phyloP scores from a whole-genome alignment of 1,140 invertebrate species.

The Tachypleus tridentatus region DNA sequence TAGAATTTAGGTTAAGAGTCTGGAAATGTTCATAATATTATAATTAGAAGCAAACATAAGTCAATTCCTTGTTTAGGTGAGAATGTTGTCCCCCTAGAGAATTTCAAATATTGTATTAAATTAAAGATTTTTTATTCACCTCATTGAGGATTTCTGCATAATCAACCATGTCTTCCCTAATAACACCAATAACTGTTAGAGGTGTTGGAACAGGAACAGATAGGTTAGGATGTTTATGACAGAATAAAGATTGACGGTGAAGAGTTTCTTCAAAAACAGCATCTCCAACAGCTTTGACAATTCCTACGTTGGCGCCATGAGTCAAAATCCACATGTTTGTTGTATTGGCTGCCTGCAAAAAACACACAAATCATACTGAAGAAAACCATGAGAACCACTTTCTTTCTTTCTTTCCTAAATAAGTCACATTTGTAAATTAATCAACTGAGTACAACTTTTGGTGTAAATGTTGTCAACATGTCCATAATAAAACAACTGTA shows the following conservation, averaged over 20 bases:
- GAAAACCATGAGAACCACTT: no score
- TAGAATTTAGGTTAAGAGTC: no score
- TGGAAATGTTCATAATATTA: no score
- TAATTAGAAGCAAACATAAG: no score
- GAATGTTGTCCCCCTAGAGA: no score
- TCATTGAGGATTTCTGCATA: constrained; percentile 15
- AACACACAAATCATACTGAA: no score
- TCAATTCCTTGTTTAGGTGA: no score
- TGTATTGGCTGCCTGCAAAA: constrained; percentile 30
- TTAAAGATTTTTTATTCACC: neutral
- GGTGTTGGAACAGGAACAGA: constrained; percentile 1
- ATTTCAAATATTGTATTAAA: no score
- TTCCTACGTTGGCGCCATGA: constrained; percentile 32
- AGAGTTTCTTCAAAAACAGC: constrained; percentile 30
- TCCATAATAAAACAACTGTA: no score
- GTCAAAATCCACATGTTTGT: constrained; percentile 39
- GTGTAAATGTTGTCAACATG: constrained; percentile 3
- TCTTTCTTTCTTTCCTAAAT: neutral
- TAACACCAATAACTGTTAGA: constrained; percentile 15
- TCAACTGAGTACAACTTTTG: neutral
- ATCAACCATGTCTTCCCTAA: constrained; percentile 17
- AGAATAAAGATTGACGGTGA: constrained; percentile 14
- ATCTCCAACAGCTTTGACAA: constrained; percentile 34
- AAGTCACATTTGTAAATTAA: constrained; percentile 2
- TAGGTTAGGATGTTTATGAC: constrained; percentile 13